Base-by-base conservation (phyloP, 2,797 vertebrate species). In the Oceanodroma leucorhoa region DNA sequence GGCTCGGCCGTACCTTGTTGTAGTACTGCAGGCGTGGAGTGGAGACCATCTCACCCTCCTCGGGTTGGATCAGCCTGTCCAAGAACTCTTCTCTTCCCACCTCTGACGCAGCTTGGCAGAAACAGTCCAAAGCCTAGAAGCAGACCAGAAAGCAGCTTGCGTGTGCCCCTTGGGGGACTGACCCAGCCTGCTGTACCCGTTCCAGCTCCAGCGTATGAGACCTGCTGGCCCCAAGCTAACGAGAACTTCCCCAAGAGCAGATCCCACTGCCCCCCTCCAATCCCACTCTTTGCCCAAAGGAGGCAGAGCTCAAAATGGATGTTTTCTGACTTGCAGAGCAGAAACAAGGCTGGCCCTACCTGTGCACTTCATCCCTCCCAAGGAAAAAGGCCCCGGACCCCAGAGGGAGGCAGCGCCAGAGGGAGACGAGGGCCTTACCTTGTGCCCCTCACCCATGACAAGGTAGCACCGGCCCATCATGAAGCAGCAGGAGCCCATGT, bases 51-150 rank as follows among this genome's bases (percentile, higher is more conserved):
- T 98, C 98, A 0, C 98, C 98, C 24, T 99, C 99, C 19, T 99
- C 99, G 0, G 98, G 98, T 0, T 96, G 93, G 1, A 99, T 98
- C 93, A 99, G 95, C 64, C 97, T 98, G 85, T 99, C 97, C 86
- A 99, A 97, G 87, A 99, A 99, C 73, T 99, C 99, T 79, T 99
- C 99, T 95, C 98, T 99, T 91, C 99, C 99, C 71, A 99, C 99
- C 95, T 99, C 99, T 0, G 98, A 98, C 0, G 98, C 99, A 7
- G 99, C 99, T 82, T 99, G 98, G 92, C 98, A 98, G 97, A 99
- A 99, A 94, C 99, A 98, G 91, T 99, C 98, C 95, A 99, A 96
- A 64, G 99, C 99, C 99, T 99, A 82, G 40, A 90, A 91, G 55
- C 55, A 94, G 26, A 92, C 20, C 69, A 64, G 41, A 78, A 90